Evolutionary conservation across 1,140 invertebrate species (phyloP).

Genomic region (Aphelenchoides besseyi): DNA sequence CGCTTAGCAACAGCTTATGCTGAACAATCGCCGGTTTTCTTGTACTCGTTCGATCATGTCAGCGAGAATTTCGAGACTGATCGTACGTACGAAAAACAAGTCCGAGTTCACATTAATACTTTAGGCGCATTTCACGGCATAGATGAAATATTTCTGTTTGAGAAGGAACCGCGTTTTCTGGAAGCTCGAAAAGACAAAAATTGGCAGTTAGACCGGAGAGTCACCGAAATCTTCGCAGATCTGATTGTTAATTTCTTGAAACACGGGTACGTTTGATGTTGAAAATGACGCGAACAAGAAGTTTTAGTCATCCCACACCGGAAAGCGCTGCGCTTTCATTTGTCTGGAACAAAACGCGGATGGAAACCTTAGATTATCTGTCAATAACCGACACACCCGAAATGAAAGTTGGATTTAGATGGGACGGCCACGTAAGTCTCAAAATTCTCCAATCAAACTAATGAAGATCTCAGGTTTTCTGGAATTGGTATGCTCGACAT

Average conservation of each 20-base stretch:
- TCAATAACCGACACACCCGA: constrained; percentile 59
- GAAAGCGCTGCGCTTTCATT: constrained; percentile 54
- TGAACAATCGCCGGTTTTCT: constrained; percentile 57
- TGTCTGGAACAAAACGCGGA: constrained; percentile 56
- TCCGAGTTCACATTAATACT: constrained; percentile 1
- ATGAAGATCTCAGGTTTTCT: constrained; percentile 46
- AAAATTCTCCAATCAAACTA: constrained; percentile 52
- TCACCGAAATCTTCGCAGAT: constrained; percentile 61
- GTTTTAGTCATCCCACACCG: constrained; percentile 60
- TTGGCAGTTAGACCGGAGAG: constrained; percentile 60
- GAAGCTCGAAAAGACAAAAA: constrained; percentile 55
- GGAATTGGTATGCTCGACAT: constrained; percentile 56
- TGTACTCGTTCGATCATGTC: constrained; percentile 62
- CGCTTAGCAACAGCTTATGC: constrained; percentile 55
- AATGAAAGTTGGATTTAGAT: constrained; percentile 53
- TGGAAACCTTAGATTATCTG: constrained; percentile 53
- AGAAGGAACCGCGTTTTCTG: constrained; percentile 58
- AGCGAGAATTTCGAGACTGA: constrained; percentile 62
- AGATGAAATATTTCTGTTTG: constrained; percentile 62
- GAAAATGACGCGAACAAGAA: constrained; percentile 28
- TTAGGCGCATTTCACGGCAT: constrained; percentile 60
- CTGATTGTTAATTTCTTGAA: constrained; percentile 53
- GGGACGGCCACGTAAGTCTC: constrained; percentile 60
- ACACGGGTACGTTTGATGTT: constrained; percentile 44
- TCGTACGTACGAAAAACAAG: constrained; percentile 24